Conservation (phyloP, 1,140 invertebrate genomes). For the Conus ventricosus region DNA sequence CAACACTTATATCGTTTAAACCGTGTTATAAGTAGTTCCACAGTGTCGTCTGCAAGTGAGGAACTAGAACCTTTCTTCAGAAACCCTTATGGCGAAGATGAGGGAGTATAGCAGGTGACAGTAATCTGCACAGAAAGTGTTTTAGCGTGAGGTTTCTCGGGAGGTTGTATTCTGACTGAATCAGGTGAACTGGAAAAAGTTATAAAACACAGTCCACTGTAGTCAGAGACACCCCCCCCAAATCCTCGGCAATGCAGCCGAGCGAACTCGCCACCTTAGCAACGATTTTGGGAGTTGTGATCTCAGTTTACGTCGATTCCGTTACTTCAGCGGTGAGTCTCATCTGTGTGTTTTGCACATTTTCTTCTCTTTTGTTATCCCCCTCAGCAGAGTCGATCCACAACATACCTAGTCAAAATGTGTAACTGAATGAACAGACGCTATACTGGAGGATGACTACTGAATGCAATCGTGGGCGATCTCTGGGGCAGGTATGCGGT, state of each 20-base stretch:
- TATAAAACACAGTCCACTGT: background rate
- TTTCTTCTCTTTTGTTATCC: too few species aligned
- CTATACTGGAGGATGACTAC: too few species aligned
- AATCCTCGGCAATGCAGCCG: conserved; percentile 36
- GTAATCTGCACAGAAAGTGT: background rate
- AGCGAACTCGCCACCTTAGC: conserved; percentile 26
- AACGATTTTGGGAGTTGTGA: conserved; percentile 30
- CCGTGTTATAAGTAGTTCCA: conserved; percentile 22
- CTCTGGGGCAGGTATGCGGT: too few species aligned
- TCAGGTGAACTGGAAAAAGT: conserved; percentile 2
- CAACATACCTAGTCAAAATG: too few species aligned
- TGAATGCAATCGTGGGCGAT: too few species aligned
- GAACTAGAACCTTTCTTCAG: conserved; percentile 13
- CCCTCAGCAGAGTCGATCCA: too few species aligned
- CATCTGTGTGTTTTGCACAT: background rate
- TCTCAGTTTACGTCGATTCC: conserved; percentile 35
- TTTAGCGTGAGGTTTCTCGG: background rate
- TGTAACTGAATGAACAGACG: too few species aligned
- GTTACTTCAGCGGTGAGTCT: conserved; percentile 35
- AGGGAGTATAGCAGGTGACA: conserved; percentile 16
- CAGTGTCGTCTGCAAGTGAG: conserved; percentile 34
- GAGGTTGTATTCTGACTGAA: background rate
- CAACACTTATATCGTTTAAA: background rate
- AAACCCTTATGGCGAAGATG: conserved; percentile 28
- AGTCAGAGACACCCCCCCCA: background rate